Evolutionary conservation across 2,797 vertebrate species (phyloP), one percentile per base, ranked within the genome.

Genomic region (Coregonus suidteri): DNA sequence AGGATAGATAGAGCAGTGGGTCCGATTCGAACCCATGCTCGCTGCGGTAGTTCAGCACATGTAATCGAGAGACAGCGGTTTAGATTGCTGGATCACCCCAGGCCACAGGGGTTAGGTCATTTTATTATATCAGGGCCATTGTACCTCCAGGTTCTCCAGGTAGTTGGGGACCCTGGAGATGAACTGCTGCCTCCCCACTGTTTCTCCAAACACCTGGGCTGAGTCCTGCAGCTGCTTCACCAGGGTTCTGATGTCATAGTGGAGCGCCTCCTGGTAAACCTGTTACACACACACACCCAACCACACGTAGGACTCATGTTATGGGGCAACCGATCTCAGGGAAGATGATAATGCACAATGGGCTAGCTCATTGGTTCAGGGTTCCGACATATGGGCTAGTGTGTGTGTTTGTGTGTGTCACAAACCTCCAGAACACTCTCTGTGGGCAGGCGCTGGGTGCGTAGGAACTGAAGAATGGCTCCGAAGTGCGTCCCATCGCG

Each of bases 121-220:
- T 6, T 41, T 7, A 41, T 41, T 41, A 41, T 51, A 52, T 14
- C 47, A 71, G 41, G 20, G 20, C 20, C n/a, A 71, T 71, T 62
- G n/a, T 62, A 91, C 92, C 89, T 98, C 97, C 0, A 99, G 95
- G 90, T 96, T 98, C 88, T 99, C 98, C 0, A 85, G 91, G 92
- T 98, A 99, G 86, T 91, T 94, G 0, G 95, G 97, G 47, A 99
- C 95, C 0, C 93, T 91, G 75, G 96, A 91, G 70, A 97, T 85
- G 62, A 99, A 98, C 89, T 97, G 97, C 89, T 94, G 96, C 74
- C 97, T 90, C 0, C 95, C 96, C 72, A 99, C 95, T 0, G 92
- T 80, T 86, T 98, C 97, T 0, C 97, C 97, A 0, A 98, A 99
- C 74, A 97, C 89, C 87, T 88, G 91, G 0, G 97, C 96, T 0